Evolutionary conservation across 2,797 vertebrate species (phyloP).

Genomic region (Clarias pachynema): DNA sequence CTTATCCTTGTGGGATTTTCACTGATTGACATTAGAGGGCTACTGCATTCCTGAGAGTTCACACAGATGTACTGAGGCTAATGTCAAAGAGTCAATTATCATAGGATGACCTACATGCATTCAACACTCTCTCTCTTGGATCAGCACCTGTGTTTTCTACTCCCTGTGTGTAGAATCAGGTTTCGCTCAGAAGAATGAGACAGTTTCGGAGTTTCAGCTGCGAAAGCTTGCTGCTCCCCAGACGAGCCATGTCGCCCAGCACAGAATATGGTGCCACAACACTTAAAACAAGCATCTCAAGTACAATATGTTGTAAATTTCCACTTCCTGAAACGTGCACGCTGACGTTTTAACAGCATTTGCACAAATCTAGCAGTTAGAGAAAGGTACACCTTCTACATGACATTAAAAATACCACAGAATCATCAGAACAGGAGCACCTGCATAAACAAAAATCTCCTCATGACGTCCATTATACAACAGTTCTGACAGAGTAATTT

Average conservation of each 20-base stretch:
- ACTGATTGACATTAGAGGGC: conserved; percentile 32
- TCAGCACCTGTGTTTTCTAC: conserved; percentile 2
- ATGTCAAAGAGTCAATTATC: conserved; percentile 10
- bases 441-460: not conserved
- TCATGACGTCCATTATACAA: not conserved
- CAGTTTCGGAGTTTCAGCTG: not conserved
- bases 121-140: not conserved
- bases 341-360: not conserved
- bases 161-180: conserved; percentile 9
- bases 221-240: not conserved
- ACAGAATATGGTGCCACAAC: not conserved
- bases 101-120: not conserved
- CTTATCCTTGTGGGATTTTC: not conserved
- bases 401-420: not conserved
- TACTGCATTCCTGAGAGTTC: conserved; percentile 7
- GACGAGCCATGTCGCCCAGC: not conserved
- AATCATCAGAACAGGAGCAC: not conserved
- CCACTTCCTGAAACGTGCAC: not conserved
- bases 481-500: too few relatives aligned
- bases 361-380: not conserved
- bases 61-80: not conserved
- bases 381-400: not conserved
- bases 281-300: not conserved
- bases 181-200: conserved; percentile 27
- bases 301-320: not conserved